phyloP scores from a whole-genome alignment of 2,797 vertebrate species.

The Oreonectes daqikongensis region DNA sequence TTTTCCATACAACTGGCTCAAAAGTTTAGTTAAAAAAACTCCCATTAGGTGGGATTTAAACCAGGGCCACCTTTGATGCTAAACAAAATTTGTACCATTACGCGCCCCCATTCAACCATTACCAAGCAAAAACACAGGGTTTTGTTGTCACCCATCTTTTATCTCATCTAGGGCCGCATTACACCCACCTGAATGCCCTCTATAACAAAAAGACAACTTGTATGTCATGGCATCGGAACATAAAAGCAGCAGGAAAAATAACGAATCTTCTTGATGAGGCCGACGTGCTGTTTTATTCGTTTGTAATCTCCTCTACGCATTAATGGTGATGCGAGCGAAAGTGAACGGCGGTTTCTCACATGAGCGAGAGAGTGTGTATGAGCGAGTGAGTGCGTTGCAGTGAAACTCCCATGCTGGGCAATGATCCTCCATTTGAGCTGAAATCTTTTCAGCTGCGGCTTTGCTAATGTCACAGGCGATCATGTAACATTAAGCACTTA shows the following conservation, averaged over 20 bases:
- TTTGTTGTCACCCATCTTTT: not conserved
- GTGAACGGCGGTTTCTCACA: conserved; percentile 27
- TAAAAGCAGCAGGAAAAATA: conserved; percentile 26
- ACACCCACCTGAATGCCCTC: not conserved
- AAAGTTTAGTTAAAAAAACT: no score
- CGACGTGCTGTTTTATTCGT: conserved; percentile 35
- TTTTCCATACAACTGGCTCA: no score
- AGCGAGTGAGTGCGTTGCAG: conserved; percentile 11
- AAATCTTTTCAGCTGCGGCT: conserved; percentile 52
- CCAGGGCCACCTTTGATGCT: not conserved
- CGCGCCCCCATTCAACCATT: not conserved
- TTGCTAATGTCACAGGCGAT: conserved; percentile 58
- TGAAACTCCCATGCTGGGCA: conserved; percentile 46
- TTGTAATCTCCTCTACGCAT: conserved; percentile 35
- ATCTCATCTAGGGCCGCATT: not conserved
- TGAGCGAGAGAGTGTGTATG: conserved; percentile 29
- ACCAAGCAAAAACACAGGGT: not conserved
- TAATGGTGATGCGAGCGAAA: conserved; percentile 34
- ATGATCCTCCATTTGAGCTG: conserved; percentile 53
- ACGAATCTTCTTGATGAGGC: conserved; percentile 33
- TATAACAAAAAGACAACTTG: conserved; percentile 18
- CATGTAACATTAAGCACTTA: conserved; percentile 63
- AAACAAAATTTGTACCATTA: not conserved
- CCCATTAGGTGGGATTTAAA: no score
- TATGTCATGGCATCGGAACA: conserved; percentile 25